Evolutionary conservation across 1,140 invertebrate species (phyloP), one percentile per base, ranked within the genome.

Genomic region (honey bee (Apis mellifera)): DNA sequence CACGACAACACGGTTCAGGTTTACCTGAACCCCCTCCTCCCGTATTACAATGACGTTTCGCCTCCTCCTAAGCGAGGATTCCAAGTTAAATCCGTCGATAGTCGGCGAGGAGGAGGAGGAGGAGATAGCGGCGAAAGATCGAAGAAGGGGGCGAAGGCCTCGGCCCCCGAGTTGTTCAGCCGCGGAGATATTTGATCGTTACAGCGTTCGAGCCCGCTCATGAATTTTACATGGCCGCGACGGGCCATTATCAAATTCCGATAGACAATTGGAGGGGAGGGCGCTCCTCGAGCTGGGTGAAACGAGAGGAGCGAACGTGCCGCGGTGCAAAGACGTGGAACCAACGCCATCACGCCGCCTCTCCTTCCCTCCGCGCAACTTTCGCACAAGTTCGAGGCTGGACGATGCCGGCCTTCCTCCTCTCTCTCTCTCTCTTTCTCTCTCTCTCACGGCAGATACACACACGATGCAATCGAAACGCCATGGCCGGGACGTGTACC

Each of bases 171-270:
- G n/a, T 54, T 85, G 84, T 42, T 42, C 32, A 83, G 69, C 77
- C 73, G 59, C 81, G 78, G 57, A 71, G 78, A 86, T 90, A 89
- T 89, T 87, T 88, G 88, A 76, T 86, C 85, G 90, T 86, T 90
- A 86, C 85, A 87, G 83, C 83, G 75, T 57, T 64, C 76, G 73
- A 83, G 84, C 86, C 78, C 82, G 78, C 62, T 90, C 90, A 91
- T 91, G 90, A 90, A 91, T 91, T 91, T 90, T 90, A 90, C 90
- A 91, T 91, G 78, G 69, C 21, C 71, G 84, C 77, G 89, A 90
- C 86, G 86, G 84, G 84, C 89, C 84, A 91, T 91, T 90, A 90
- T 87, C 90, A 91, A 90, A 91, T 90, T 91, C 86, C 90, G 76
- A 91, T 90, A 90, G 88, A 89, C 90, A 91, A 91, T 90, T 90